Evolutionary conservation across 2,113 vertebrate genomes (phyloP).

Genomic region (Pangasianodon hypophthalmus): DNA sequence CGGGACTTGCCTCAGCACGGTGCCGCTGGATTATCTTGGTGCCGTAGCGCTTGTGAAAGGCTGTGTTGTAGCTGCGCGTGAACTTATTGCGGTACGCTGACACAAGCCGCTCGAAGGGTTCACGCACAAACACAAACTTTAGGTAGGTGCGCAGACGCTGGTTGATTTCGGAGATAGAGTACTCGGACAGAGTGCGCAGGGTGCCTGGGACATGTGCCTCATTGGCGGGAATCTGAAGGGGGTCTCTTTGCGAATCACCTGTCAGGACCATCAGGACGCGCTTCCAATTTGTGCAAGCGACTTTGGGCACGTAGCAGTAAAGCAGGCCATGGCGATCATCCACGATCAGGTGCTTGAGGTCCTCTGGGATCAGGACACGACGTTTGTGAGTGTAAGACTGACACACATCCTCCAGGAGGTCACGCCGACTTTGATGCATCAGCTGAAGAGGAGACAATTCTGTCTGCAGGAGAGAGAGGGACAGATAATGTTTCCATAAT

Average conservation of each 20-base stretch:
- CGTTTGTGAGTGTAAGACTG: conserved; percentile 81
- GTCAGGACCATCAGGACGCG: conserved; percentile 91
- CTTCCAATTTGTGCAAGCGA: conserved; percentile 98
- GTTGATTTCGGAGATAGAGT: conserved; percentile 85
- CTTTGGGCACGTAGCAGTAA: conserved; percentile 97
- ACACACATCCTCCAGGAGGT: conserved; percentile 81
- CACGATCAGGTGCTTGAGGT: conserved; percentile 91
- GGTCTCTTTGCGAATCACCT: conserved; percentile 76
- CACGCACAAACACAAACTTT: conserved; percentile 92
- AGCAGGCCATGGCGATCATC: conserved; percentile 87
- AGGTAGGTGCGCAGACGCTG: conserved; percentile 88
- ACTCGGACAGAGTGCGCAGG: conserved; percentile 86
- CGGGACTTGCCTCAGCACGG: conserved; percentile 70
- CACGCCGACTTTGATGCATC: conserved; percentile 80
- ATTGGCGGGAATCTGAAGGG: conserved; percentile 83
- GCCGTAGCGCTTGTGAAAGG: conserved; percentile 90
- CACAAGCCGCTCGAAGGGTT: conserved; percentile 91
- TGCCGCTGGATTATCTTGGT: conserved; percentile 88
- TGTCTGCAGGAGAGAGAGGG: conserved; percentile 50
- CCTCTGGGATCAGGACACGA: conserved; percentile 81
- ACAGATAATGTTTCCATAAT: not conserved
- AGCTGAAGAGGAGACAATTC: conserved; percentile 73
- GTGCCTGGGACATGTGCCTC: conserved; percentile 86
- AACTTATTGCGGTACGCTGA: conserved; percentile 94
- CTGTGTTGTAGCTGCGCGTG: conserved; percentile 86